These are phyloP conservation scores for Tetranychus urticae DNA, from an alignment of 1,140 invertebrate genomes.

Conservation along the genomic window DNA sequence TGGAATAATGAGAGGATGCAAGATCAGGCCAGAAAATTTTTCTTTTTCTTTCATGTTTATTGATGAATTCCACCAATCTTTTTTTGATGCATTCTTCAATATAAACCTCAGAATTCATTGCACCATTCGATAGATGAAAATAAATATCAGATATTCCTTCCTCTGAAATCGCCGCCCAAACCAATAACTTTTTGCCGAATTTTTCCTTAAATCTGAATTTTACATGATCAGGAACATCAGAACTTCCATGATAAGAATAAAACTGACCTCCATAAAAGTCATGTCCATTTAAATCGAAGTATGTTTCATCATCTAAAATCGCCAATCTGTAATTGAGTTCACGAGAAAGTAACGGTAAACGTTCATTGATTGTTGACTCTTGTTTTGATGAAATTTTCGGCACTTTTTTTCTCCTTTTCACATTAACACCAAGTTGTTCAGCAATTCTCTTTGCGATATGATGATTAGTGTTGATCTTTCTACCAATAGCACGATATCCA, in stretches of 20 bases:
- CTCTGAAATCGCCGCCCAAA: neutral
- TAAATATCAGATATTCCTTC: neutral
- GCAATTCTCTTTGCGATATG: no score
- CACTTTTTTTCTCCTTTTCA: no score
- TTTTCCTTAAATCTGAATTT: neutral
- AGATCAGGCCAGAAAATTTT: slow-evolving; percentile 2
- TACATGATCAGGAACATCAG: neutral
- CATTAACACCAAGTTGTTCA: no score
- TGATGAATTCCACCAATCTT: slow-evolving; percentile 1
- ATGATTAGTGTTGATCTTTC: no score
- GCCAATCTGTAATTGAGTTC: no score
- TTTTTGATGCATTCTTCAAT: neutral
- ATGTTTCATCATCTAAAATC: no score
- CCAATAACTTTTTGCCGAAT: neutral
- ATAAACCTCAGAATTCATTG: neutral
- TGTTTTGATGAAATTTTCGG: no score
- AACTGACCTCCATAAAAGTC: no score
- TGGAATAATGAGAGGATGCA: neutral
- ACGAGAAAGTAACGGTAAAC: no score
- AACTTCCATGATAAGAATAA: neutral
- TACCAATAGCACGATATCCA: no score
- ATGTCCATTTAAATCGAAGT: no score
- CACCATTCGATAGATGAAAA: neutral
- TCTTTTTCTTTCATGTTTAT: neutral
- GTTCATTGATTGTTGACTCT: no score